phyloP scores from a whole-genome alignment of 2,113 vertebrate species.

The Tupaia tana region DNA sequence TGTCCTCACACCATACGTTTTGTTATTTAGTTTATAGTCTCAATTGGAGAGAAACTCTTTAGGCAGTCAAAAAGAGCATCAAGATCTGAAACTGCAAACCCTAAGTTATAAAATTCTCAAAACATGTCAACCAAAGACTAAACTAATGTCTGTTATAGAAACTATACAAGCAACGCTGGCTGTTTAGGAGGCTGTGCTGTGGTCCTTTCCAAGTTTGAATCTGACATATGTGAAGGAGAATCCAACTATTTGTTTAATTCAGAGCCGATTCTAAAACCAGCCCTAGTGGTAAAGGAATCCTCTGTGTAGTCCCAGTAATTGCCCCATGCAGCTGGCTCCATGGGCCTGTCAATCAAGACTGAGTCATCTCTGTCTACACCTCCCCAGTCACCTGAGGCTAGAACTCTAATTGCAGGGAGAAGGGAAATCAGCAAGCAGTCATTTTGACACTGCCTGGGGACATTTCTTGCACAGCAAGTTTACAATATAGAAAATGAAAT shows the following conservation, averaged over 20 bases:
- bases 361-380: not conserved
- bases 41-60: not conserved
- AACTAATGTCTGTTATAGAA: not conserved
- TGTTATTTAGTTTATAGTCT: not conserved
- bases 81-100: not conserved
- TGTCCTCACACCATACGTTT: not conserved
- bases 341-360: not conserved
- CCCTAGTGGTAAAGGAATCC: slow-evolving; percentile 7
- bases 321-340: not conserved
- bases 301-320: not conserved
- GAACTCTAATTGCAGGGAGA: slow-evolving; percentile 20
- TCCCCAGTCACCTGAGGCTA: not conserved
- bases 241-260: not conserved
- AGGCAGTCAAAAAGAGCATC: not conserved
- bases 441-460: slow-evolving; percentile 20
- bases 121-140: not conserved
- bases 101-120: slow-evolving; percentile 25
- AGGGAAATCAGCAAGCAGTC: not conserved
- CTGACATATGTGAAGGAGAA: not conserved
- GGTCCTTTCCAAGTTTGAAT: not conserved
- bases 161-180: not conserved
- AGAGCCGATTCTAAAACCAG: not conserved
- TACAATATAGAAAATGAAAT: slow-evolving; percentile 17
- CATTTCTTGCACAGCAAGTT: slow-evolving; percentile 28
- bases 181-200: not conserved